Evolutionary conservation across 1,140 invertebrate species (phyloP), one percentile per base, ranked within the genome.

Genomic region (Tetramorium alpestre): DNA sequence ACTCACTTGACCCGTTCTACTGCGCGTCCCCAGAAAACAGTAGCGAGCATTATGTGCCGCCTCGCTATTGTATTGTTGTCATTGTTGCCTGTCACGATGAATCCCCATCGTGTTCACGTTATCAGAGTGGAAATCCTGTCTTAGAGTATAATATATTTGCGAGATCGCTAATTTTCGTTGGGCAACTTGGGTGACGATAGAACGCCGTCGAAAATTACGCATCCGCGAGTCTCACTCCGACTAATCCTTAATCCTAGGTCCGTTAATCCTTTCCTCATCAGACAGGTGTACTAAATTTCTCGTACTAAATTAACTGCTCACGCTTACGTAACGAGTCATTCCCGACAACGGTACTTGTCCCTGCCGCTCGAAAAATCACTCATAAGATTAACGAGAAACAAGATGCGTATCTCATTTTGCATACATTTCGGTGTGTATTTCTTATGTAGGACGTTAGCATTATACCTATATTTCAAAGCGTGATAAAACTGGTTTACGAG

Each of bases 81-180:
- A 56, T 70, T 78, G 76, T 86, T 85, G 28, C 5, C 11, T 25
- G 16, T 47, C 41, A 64, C 44, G 65, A 82, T 38, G 58, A 54
- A 28, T 85, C 65, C 49, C 44, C 28, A 85, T 41, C 58, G 72
- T 54, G 82, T 84, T 90, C 58, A 86, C 88, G 89, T 90, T 89
- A 91, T 91, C 86, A 91, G 90, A 91, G 90, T 91, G 89, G 90
- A 91, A 91, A 91, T 91, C 90, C 90, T 91, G 90, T n/a, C 69
- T 76, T 38, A 25, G 33, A 51, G 44, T 44, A n/a, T 73, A 77
- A 33, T 33, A 28, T 78, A 82, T 80, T 70, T 54, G 72, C 51
- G 49, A n/a, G 81, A 86, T 58, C 70, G 62, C 65, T 77, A 87
- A 84, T 80, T 89, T 77, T 78, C 33, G 13, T 44, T 11, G 67